These are phyloP conservation scores for Scopus umbretta DNA, from an alignment of 2,113 vertebrate genomes.

Conservation along the genomic window DNA sequence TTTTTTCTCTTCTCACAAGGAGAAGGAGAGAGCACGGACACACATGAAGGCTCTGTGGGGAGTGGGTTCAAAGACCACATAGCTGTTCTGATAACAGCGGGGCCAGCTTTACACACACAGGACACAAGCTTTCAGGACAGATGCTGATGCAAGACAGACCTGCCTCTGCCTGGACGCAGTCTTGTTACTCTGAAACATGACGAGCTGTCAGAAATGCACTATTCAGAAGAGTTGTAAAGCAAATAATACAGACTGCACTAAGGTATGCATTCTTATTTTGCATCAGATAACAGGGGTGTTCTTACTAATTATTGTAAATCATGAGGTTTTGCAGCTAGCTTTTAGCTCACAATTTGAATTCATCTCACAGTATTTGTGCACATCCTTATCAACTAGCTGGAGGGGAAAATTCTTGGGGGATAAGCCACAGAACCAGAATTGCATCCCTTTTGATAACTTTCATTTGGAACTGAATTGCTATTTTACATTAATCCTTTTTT, in stretches of 20 bases:
- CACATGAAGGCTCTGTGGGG: background rate
- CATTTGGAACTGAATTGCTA: background rate
- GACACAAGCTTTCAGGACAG: background rate
- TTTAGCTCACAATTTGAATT: background rate
- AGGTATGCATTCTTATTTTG: background rate
- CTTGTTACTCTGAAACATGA: background rate
- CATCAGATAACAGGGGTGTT: background rate
- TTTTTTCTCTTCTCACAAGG: background rate
- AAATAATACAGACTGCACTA: background rate
- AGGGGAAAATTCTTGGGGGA: background rate
- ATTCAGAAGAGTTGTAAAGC: background rate
- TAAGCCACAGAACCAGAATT: background rate
- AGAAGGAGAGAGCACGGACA: background rate
- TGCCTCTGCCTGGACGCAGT: background rate
- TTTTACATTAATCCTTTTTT: background rate
- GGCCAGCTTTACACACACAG: accelerated
- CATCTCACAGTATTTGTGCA: background rate
- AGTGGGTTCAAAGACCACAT: background rate
- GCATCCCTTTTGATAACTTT: background rate
- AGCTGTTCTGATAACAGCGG: background rate
- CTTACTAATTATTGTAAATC: background rate
- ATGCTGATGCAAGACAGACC: background rate
- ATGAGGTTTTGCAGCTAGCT: background rate
- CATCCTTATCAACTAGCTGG: background rate
- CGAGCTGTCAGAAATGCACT: background rate